phyloP scores from a whole-genome alignment of 2,113 vertebrate genomes.

The Labeo catla region DNA sequence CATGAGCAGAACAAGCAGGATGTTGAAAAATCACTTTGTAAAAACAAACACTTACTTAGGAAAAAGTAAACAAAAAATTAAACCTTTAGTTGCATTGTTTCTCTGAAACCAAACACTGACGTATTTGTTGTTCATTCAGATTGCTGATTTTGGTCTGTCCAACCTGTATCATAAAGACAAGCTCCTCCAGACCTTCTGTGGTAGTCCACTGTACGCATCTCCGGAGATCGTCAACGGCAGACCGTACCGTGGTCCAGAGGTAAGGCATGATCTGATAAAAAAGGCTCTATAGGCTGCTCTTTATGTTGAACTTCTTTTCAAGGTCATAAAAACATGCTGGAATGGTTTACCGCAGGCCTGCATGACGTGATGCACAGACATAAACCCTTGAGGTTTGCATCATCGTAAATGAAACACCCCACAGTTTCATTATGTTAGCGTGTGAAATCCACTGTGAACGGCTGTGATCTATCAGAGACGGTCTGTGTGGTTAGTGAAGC shows the following conservation, averaged over 20 bases:
- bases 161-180: conserved; percentile 98
- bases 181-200: conserved; percentile 97
- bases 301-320: conserved; percentile 14
- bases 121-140: conserved; percentile 73
- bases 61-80: background rate
- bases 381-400: conserved; percentile 32
- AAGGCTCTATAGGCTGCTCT: background rate
- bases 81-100: background rate
- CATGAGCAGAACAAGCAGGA: background rate
- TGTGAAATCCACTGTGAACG: conserved; percentile 27
- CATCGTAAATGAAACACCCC: conserved; percentile 39
- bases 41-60: background rate
- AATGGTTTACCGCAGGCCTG: conserved; percentile 26
- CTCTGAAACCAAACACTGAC: background rate
- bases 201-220: conserved; percentile 95
- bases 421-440: conserved; percentile 23
- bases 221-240: conserved; percentile 98
- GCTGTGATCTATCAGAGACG: conserved; percentile 44
- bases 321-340: conserved; percentile 26
- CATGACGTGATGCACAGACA: conserved; percentile 9
- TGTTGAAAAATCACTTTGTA: background rate
- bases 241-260: conserved; percentile 95
- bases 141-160: conserved; percentile 97
- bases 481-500: conserved; percentile 50
- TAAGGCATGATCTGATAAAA: conserved; percentile 58